A percentile compares a stretch with the other conserved stretches of the same genome.
Evolutionary conservation across 2,113 vertebrate genomes (phyloP).

Genomic region (Cyphomyrus plagiostoma): DNA sequence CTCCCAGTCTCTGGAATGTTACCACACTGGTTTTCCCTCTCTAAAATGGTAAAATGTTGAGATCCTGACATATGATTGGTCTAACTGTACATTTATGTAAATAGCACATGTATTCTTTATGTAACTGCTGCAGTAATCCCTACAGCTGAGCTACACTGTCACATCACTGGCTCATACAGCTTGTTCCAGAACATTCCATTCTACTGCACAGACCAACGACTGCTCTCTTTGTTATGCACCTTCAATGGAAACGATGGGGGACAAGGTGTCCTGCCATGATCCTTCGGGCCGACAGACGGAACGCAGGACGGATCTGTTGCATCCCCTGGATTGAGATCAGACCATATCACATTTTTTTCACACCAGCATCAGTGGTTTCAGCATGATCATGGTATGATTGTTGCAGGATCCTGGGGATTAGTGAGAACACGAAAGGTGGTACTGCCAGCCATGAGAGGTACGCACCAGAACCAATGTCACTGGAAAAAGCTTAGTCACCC

Average conservation of each 20-base stretch:
- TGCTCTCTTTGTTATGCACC: background rate
- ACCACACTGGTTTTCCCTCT: background rate
- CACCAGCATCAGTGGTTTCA: background rate
- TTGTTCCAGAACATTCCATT: background rate
- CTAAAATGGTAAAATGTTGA: background rate
- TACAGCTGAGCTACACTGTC: background rate
- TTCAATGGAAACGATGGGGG: constrained; percentile 7
- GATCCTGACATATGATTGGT: background rate
- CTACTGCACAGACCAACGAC: background rate
- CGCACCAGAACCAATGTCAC: background rate
- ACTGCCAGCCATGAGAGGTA: background rate
- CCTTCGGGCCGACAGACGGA: background rate
- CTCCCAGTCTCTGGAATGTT: background rate
- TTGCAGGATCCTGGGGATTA: background rate
- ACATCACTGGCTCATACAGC: background rate
- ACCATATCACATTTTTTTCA: background rate
- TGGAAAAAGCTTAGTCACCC: background rate
- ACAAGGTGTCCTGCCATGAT: background rate
- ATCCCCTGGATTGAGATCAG: background rate
- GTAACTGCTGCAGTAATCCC: background rate
- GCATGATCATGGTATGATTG: background rate
- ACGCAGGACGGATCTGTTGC: background rate
- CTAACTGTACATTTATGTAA: background rate
- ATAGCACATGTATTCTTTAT: background rate
- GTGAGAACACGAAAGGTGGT: background rate